phyloP scores from a whole-genome alignment of 2,888 invertebrate genomes.

The Cybosia mesomella region DNA sequence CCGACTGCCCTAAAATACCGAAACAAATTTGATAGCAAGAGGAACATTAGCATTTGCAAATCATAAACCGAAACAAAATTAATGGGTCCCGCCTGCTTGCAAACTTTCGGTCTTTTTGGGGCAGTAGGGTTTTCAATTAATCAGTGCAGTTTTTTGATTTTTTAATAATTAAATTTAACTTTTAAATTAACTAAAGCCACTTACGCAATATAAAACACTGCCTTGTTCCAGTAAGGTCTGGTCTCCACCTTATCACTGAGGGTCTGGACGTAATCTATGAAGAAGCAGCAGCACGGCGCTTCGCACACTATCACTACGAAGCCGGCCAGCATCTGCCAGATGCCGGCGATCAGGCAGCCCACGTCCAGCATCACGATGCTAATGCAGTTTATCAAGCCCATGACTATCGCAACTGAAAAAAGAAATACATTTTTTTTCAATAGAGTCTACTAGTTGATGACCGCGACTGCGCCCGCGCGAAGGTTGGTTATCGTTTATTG shows the following conservation, averaged over 20 bases:
- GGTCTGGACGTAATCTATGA: constrained; percentile 96
- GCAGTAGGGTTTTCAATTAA: too few species aligned
- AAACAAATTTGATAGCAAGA: too few species aligned
- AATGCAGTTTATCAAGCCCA: constrained; percentile 92
- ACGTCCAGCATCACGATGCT: constrained; percentile 89
- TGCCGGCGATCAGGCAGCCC: constrained; percentile 91
- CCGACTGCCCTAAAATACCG: too few species aligned
- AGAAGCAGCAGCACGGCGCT: constrained; percentile 99
- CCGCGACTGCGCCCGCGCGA: too few species aligned
- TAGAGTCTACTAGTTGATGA: too few species aligned
- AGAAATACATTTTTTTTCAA: constrained; percentile 2
- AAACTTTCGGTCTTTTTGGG: too few species aligned
- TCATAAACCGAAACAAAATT: too few species aligned
- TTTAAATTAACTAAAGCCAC: constrained; percentile 62
- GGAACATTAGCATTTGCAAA: too few species aligned
- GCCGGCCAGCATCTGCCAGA: constrained; percentile 96
- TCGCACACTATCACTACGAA: constrained; percentile 96
- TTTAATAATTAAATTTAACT: too few species aligned
- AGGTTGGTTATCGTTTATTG: too few species aligned
- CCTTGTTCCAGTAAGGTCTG: constrained; percentile 96
- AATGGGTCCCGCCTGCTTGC: too few species aligned
- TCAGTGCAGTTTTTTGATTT: too few species aligned
- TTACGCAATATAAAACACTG: constrained; percentile 94
- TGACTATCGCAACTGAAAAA: constrained; percentile 91
- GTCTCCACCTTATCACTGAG: constrained; percentile 94